Evolutionary conservation across 2,797 vertebrate genomes (phyloP), one percentile per base, ranked within the genome.

Genomic region (Danio aesculapii): DNA sequence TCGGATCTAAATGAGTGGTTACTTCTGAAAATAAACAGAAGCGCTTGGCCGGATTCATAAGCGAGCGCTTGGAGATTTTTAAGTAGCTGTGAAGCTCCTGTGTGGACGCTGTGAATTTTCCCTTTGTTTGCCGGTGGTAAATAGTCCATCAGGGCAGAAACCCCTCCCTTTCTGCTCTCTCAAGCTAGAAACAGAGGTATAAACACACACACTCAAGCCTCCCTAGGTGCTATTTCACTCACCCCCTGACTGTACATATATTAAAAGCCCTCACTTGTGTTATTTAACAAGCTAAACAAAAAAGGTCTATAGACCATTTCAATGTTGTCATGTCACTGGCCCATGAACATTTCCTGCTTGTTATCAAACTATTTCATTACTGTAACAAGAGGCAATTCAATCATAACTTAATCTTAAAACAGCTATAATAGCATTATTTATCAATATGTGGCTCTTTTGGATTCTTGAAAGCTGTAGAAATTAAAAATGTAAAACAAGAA

Each of bases 261-360:
- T 89, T 89, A 90, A 88, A 78, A 85, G 77, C 85, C 83, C 88
- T 90, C 86, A 88, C 86, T 88, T 87, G 88, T 82, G 85, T 87
- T 87, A 88, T 30, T 30, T 30, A 30, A 30, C 30, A 49, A 5
- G 47, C 5, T 8, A 2, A 12, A 12, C 7, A 49, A 8, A 49
- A 49, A 30, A 30, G 30, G 30, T 30, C 30, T 30, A 30, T 30
- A 30, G 30, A 30, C 30, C 30, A 30, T 30, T 30, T 30, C 30
- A 30, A 30, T 30, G 30, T 30, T 1, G 30, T 30, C 30, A 30
- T 30, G 30, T 30, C 30, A 30, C 3, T 30, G 30, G 30, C 1
- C 30, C 30, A 30, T 30, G 3, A 30, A 30, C 30, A 30, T 30
- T 30, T 30, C 30, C 30, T 30, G 30, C 30, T 30, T 30, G 3